Base-by-base conservation (phyloP, 2,113 vertebrate species). In the Notarius lentiginosus region DNA sequence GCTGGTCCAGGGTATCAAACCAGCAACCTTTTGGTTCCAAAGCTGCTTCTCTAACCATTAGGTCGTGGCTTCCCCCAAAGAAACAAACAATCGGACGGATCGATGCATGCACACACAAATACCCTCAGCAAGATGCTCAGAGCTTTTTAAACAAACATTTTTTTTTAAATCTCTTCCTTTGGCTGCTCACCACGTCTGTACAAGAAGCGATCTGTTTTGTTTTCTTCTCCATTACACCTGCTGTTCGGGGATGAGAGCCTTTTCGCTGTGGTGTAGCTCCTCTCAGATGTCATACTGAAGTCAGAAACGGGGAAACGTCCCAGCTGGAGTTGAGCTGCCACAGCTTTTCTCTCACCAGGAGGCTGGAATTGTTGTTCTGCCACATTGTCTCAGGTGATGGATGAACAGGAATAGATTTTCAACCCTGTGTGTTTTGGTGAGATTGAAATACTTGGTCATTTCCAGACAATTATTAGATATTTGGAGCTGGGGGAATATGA, bases 371-470 rank as follows among this genome's bases (percentile, higher is more conserved):
- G 60, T 65, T 27, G n/a, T 79, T 47, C 14, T 65, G 79, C 68
- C 55, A 41, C 86, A 83, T 72, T 61, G 7, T 55, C 76, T 65
- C 75, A 4, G 68, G 80, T 94, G 93, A 94, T 93, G 88, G 91
- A 94, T 94, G 91, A 93, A 89, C 70, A 73, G 17, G 51, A 88
- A 90, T 86, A 88, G 5, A 58, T 79, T 79, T 79, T 55, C n/a
- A 17, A 11, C 47, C 41, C 20, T 6, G 47, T 51, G 20, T 58
- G 77, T 79, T 79, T 18, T 18, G 14, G 20, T 75, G 47, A 75
- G 70, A 73, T 49, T 22, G 9, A 75, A 75, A 5, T 49, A 47
- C 70, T 8, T 10, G 18, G 9, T 73, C 34, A 8, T 20, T 41
- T 73, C 70, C 34, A 73, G 27, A 68, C 27, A 30, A 24, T 51